phyloP scores from a whole-genome alignment of 2,888 invertebrate species.

The Drosophila engyochracea region DNA sequence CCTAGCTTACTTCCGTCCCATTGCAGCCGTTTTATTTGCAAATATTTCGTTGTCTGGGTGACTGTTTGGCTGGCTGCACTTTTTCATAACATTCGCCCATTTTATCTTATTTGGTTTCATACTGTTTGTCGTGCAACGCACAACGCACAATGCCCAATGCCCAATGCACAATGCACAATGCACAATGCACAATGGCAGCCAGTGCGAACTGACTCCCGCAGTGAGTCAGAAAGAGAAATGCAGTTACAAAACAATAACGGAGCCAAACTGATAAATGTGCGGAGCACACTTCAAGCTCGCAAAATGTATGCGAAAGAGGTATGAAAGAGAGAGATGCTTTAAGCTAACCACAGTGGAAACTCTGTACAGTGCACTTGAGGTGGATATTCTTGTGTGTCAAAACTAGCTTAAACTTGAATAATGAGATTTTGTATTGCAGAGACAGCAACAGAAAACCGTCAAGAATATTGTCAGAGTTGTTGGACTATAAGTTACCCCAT shows the following conservation, averaged over 20 bases:
- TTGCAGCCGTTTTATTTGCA: constrained; percentile 78
- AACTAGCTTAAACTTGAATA: constrained; percentile 2
- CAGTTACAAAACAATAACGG: constrained; percentile 22
- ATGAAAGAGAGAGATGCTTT: background rate
- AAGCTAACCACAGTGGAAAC: constrained; percentile 16
- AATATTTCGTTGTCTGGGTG: constrained; percentile 47
- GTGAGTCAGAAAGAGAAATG: constrained; percentile 11
- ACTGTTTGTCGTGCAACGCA: constrained; percentile 6
- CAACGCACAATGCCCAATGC: background rate
- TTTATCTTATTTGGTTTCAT: constrained; percentile 13
- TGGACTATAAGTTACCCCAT: background rate
- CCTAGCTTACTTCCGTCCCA: constrained; percentile 77
- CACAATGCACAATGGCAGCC: constrained; percentile 1
- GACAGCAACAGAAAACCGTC: no score
- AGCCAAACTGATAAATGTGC: constrained; percentile 40
- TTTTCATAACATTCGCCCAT: constrained; percentile 29
- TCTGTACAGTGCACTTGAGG: background rate
- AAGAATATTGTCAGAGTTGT: background rate
- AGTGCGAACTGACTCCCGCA: constrained; percentile 1
- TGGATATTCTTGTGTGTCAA: background rate
- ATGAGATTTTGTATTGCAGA: background rate
- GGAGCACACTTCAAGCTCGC: constrained; percentile 10
- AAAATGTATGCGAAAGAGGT: background rate
- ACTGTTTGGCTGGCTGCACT: constrained; percentile 12
- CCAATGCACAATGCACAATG: no score